phyloP scores from a whole-genome alignment of 92 coral and sea anemone genomes.

The Actinostola sp. region DNA sequence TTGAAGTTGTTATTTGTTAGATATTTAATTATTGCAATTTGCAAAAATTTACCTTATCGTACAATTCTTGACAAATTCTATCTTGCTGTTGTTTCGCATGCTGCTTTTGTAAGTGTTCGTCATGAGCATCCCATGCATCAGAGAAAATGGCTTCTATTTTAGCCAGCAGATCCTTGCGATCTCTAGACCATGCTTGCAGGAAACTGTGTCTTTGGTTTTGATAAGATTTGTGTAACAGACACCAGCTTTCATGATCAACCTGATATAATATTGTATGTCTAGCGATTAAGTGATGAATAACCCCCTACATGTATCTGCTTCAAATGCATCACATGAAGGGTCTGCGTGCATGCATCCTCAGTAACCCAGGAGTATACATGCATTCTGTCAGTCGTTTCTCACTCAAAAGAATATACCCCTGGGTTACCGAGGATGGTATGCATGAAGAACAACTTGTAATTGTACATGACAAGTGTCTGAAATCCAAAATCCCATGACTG shows the following conservation, averaged over 20 bases:
- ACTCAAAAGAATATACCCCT: too few relatives aligned
- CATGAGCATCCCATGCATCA: constrained; percentile 92
- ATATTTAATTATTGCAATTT: not conserved
- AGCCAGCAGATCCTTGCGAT: constrained; percentile 81
- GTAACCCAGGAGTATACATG: too few relatives aligned
- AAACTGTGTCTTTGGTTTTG: constrained; percentile 76
- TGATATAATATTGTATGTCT: constrained; percentile 27
- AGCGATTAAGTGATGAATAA: not conserved
- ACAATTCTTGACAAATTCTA: constrained; percentile 82
- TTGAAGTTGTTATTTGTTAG: too few relatives aligned
- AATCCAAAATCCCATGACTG: too few relatives aligned
- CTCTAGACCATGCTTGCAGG: constrained; percentile 83
- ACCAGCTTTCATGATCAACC: constrained; percentile 98
- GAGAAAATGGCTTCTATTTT: constrained; percentile 88
- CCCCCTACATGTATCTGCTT: too few relatives aligned
- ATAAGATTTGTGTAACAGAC: constrained; percentile 79
- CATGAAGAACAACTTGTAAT: too few relatives aligned
- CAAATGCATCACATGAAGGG: too few relatives aligned
- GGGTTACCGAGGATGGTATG: too few relatives aligned
- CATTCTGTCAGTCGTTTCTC: too few relatives aligned
- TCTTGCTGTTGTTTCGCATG: constrained; percentile 80
- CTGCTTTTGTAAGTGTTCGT: constrained; percentile 68
- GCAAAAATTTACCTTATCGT: constrained; percentile 74
- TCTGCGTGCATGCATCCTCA: too few relatives aligned
- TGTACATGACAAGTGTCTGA: too few relatives aligned